Evolutionary conservation across 2,113 vertebrate genomes (phyloP), one percentile per base, ranked within the genome.

Genomic region (Hassar affinis): DNA sequence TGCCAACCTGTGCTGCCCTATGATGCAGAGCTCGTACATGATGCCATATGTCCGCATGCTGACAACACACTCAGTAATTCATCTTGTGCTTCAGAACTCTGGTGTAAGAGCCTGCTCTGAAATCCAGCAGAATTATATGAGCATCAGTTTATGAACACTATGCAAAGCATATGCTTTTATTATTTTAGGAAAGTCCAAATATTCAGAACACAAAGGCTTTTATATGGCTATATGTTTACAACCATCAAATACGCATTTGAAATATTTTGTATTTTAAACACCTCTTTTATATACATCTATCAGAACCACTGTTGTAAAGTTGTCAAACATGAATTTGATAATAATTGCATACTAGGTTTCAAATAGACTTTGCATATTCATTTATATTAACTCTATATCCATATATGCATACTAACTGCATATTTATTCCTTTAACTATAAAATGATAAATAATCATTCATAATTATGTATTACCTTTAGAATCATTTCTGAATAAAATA

Each of bases 21-120:
- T 56, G 47, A 47, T 61, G 77, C 62, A 49, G 9, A 10, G 18
- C 57, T 83, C 35, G 11, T 57, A 56, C 25, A 68, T 30, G 11
- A 45, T 45, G 54, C 81, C 62, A 87, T 84, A 78, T 87, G 78
- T 52, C 22, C 27, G 20, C 38, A 80, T 12, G 51, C 22, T 35
- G 66, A 54, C 27, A 59, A 47, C 62, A 52, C 59, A 68, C 7
- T 56, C 11, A 33, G 45, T 47, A 74, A 75, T 33, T 52, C n/a
- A n/a, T 52, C 49, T 75, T 33, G n/a, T 75, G 72, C 2, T 75
- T 52, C 3, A 30, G 15, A 49, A 20, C 15, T 9, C 27, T 33
- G 14, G 14, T 20, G 47, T 15, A 18, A 76, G 30, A 76, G 51
- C 27, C 49, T 76, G 1, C 10, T 4, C 51, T 52, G 4, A 52